A percentile compares a stretch with the other conserved stretches of the same genome.
Evolutionary conservation across 2,888 invertebrate species (phyloP).

Genomic region (Marasmarcha lunaedactyla): DNA sequence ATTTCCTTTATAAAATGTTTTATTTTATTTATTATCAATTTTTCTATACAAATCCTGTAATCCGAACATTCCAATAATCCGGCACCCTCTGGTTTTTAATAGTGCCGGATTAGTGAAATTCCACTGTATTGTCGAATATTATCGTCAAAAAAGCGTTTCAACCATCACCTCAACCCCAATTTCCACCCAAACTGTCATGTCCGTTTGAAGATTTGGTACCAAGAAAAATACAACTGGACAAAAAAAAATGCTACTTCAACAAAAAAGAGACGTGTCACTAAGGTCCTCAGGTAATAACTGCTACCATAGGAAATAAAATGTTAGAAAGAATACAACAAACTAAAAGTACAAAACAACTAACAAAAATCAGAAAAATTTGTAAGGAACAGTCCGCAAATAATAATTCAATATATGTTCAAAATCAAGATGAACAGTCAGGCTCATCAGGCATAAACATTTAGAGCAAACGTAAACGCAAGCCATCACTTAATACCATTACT

Average conservation of each 20-base stretch:
- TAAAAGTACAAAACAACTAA: conserved; percentile 4
- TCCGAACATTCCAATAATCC: conserved; percentile 18
- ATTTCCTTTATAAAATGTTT: conserved; percentile 13
- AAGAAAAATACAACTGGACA: conserved; percentile 1
- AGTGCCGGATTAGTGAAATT: conserved; percentile 15
- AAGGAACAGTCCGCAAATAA: not conserved
- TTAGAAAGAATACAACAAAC: conserved; percentile 5
- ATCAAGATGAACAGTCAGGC: conserved; percentile 5
- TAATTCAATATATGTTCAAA: conserved; percentile 1
- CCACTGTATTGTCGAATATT: not conserved
- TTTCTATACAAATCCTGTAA: conserved; percentile 13
- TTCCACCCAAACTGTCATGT: not conserved
- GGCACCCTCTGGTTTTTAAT: no score
- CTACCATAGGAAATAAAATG: conserved; percentile 1
- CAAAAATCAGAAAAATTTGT: conserved; percentile 3
- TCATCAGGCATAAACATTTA: conserved; percentile 7
- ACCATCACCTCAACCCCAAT: not conserved
- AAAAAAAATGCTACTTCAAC: not conserved
- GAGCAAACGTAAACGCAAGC: conserved; percentile 7
- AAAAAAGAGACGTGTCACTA: not conserved
- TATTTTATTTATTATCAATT: conserved; percentile 13
- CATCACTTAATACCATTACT: conserved; percentile 6
- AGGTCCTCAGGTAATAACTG: not conserved
- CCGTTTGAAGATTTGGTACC: not conserved
- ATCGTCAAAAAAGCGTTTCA: not conserved